Evolutionary conservation across 1,140 invertebrate species (phyloP), one percentile per base, ranked within the genome.

Genomic region (Lithobius niger): DNA sequence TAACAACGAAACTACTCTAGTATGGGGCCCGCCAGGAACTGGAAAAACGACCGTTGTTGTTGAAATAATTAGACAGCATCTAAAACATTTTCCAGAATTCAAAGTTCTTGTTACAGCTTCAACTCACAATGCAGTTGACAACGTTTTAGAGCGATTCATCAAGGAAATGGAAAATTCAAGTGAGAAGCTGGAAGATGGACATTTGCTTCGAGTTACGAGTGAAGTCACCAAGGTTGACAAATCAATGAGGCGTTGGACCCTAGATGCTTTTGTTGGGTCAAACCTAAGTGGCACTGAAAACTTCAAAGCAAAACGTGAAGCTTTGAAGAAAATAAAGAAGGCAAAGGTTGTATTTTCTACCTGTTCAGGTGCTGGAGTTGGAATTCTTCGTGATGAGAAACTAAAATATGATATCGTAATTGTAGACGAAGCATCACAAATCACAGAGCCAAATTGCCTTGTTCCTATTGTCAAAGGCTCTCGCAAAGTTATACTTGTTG

Each of bases 401-500:
- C n/a, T n/a, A n/a, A 45, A 52, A 3, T 28, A 18, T 36, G 18
- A n/a, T 18, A 36, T 19, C 26, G 25, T 58, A 28, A 21, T 52
- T 18, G 52, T 59, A 1, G 58, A 59, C 24, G 58, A 61, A 40
- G 57, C 59, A 4, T 43, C 58, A 0, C 88, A 94, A 62, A 82
- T 82, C 59, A 80, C 80, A 21, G 90, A 95, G 69, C 79, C 84
- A 0, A 86, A 88, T 62, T 82, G 81, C 16, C 68, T 94, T 24
- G 77, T 88, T 51, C 89, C 91, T 0, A 70, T 95, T 3, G 76
- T 81, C 61, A 74, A 84, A 50, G 77, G 78, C 25, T 76, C 89
- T 6, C 76, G 76, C 10, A 82, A 78, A 54, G 72, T 96, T 36
- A 78, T 95, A 19, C 69, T 97, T 40, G 86, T 96, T 22, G 92